Evolutionary conservation across 2,888 invertebrate genomes (phyloP), one percentile per base, ranked within the genome.

Genomic region (Tineola bisselliella): DNA sequence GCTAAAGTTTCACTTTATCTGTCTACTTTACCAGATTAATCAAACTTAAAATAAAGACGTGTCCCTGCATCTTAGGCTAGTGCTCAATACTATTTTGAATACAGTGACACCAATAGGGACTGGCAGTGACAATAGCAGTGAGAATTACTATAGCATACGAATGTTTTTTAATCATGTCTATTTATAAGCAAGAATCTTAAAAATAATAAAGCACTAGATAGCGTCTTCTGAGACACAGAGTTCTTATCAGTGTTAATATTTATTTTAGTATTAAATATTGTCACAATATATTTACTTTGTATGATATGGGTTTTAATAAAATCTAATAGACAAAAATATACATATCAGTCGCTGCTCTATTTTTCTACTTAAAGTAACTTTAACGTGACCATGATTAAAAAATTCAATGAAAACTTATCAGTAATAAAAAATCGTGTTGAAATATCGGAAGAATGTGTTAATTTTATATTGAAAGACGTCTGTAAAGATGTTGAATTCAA

Each of bases 401-500:
- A 48, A 10, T 48, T 48, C 6, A 48, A 48, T 48, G 48, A 48
- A 17, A 48, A 17, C 15, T n/a, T 48, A 17, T 15, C 3, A 17
- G 13, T 48, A 15, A 48, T 15, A 5, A 13, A 48, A 10, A 10
- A 17, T 15, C 15, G 48, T 48, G 10, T 10, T 15, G 1, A 13
- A 48, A 48, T 48, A 15, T 17, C 48, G 3, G 15, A 48, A 3
- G 48, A 10, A 8, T 48, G 48, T 19, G 59, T 59, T 18, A 6
- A 18, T 18, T 38, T 43, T 38, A 43, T 43, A n/a, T 6, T 59
- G 18, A 59, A 31, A 18, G 17, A 59, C 18, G 43, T 38, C 15
- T 19, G 15, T 43, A 19, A 43, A 8, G 65, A 67, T 59, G 65
- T 71, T 61, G 67, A 70, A 18, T 64, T 64, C 19, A 33, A 63